Conservation (phyloP, 2,888 invertebrate genomes). For the Drosophila demipolita region DNA sequence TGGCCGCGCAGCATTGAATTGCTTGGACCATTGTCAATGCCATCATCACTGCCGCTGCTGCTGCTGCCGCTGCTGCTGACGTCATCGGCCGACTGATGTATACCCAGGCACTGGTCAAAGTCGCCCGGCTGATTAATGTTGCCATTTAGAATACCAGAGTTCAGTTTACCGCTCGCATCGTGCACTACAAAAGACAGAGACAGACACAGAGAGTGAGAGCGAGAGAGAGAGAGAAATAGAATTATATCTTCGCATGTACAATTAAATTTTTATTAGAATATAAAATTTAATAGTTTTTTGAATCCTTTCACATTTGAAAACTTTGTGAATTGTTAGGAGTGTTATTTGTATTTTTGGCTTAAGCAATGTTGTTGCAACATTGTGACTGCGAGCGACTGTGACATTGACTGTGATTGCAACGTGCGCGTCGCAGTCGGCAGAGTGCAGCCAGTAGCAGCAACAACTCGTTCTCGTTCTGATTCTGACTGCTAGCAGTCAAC, state of each 20-base stretch:
- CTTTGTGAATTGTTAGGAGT: background rate
- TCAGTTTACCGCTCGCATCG: slow-evolving; percentile 88
- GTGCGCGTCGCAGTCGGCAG: slow-evolving; percentile 24
- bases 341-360: background rate
- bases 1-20: slow-evolving; percentile 85
- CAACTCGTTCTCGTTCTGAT: slow-evolving; percentile 66
- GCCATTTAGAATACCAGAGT: slow-evolving; percentile 88
- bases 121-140: slow-evolving; percentile 89
- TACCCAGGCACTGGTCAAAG: slow-evolving; percentile 85
- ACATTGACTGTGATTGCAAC: slow-evolving; percentile 77
- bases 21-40: slow-evolving; percentile 10
- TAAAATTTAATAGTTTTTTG: background rate
- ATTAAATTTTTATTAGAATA: background rate
- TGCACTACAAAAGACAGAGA: slow-evolving; percentile 86
- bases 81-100: slow-evolving; percentile 59
- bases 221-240: background rate
- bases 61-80: slow-evolving; percentile 10
- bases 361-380: slow-evolving; percentile 5
- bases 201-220: background rate
- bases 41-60: slow-evolving; percentile 18
- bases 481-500: slow-evolving; percentile 40
- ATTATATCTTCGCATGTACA: background rate
- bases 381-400: slow-evolving; percentile 22
- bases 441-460: slow-evolving; percentile 16
- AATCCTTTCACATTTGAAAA: background rate